phyloP scores from a whole-genome alignment of 2,113 vertebrate species.

The Catharus bicknelli region DNA sequence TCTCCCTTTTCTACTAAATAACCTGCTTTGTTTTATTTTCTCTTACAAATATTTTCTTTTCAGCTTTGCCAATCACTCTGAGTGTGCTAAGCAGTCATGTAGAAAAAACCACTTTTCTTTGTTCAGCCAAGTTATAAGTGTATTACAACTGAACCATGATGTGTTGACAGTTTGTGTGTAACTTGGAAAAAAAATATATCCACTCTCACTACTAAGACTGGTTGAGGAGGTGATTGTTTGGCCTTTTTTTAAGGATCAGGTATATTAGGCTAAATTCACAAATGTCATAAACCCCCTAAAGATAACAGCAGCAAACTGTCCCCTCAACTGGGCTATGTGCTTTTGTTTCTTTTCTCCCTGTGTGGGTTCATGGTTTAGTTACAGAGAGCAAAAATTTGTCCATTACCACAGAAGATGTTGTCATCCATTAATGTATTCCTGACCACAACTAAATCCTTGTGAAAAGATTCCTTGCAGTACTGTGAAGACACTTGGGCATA shows the following conservation, averaged over 20 bases:
- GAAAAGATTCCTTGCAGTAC: not conserved
- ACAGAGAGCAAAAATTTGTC: not conserved
- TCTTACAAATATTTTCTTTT: not conserved
- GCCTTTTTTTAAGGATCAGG: not conserved
- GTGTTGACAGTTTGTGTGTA: not conserved
- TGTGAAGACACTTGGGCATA: not conserved
- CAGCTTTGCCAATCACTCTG: not conserved
- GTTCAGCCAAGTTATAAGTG: not conserved
- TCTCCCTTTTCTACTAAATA: not conserved
- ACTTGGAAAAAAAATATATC: not conserved
- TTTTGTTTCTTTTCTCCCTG: not conserved
- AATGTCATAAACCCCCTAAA: not conserved
- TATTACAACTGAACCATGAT: not conserved
- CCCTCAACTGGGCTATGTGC: not conserved
- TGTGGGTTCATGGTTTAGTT: not conserved
- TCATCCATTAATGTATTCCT: not conserved
- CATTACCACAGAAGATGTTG: not conserved
- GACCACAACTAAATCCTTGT: not conserved
- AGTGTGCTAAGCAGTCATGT: not conserved
- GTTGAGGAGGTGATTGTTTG: not conserved
- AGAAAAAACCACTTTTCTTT: not conserved
- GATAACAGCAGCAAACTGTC: not conserved
- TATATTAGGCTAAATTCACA: not conserved
- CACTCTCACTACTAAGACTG: not conserved
- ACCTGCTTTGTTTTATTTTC: not conserved